Evolutionary conservation across 2,888 invertebrate genomes (phyloP).

Genomic region (Leptogaster cylindrica): DNA sequence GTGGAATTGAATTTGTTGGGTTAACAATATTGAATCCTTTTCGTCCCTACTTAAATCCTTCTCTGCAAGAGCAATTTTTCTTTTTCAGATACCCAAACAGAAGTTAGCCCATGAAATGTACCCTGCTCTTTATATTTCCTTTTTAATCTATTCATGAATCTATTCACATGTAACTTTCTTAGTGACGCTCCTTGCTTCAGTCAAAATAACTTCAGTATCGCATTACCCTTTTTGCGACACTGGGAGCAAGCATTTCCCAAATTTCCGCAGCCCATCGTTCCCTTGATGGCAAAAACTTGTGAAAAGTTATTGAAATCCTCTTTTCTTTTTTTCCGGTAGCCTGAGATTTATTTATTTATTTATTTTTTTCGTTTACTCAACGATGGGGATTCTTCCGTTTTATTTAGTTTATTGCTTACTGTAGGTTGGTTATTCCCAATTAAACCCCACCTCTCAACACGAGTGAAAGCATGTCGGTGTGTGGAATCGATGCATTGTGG

Average conservation of each 20-base stretch:
- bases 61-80: neutral
- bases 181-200: constrained; percentile 12
- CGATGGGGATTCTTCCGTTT: constrained; percentile 38
- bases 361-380: constrained; percentile 7
- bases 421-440: constrained; percentile 36
- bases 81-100: neutral
- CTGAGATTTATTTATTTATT: constrained; percentile 39
- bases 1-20: constrained; percentile 20
- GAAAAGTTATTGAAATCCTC: constrained; percentile 39
- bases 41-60: constrained; percentile 8
- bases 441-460: constrained; percentile 7
- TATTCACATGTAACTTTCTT: constrained; percentile 30
- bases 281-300: constrained; percentile 12
- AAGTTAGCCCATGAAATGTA: no score
- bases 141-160: constrained; percentile 39
- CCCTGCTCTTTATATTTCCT: neutral
- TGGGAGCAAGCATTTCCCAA: no score
- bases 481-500: no score
- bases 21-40: constrained; percentile 11
- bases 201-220: constrained; percentile 18
- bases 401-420: constrained; percentile 40
- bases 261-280: no score
- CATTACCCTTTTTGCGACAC: constrained; percentile 23
- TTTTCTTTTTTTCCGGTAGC: constrained; percentile 24
- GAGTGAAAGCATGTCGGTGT: neutral